Percentiles rank a stretch among this genome's conserved stretches.
Conservation (phyloP, 2,113 vertebrate species). For the Amazona vittata region DNA sequence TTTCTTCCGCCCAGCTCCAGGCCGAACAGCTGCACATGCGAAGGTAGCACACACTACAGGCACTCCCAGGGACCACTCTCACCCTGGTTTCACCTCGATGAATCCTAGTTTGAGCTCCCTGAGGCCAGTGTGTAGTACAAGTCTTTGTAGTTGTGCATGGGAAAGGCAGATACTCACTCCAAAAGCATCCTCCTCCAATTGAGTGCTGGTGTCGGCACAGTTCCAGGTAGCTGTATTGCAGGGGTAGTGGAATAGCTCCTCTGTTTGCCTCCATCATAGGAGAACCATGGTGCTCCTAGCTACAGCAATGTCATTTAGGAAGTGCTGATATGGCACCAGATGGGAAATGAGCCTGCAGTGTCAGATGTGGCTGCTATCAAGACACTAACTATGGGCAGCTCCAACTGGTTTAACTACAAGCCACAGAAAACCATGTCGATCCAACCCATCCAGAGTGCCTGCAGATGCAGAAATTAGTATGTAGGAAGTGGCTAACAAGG, state of each 20-base stretch:
- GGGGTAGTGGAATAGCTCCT: not conserved
- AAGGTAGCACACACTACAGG: not conserved
- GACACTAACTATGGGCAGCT: not conserved
- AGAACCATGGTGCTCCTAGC: not conserved
- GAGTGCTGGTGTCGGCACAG: not conserved
- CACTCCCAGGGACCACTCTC: not conserved
- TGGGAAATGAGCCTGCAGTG: not conserved
- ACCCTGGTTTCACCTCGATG: not conserved
- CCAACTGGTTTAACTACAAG: not conserved
- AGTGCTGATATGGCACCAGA: not conserved
- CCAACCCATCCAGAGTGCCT: not conserved
- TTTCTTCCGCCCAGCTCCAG: not conserved
- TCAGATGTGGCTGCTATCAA: not conserved
- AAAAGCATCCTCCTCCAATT: fast-evolving
- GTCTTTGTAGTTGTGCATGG: not conserved
- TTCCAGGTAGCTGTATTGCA: not conserved
- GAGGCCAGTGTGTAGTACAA: not conserved
- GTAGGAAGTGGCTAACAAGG: not conserved
- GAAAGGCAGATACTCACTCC: not conserved
- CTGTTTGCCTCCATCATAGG: not conserved
- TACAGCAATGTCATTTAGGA: not conserved
- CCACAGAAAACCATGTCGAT: not conserved
- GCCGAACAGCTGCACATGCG: not conserved
- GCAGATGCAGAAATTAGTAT: not conserved
- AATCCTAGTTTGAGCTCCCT: not conserved